phyloP scores from a whole-genome alignment of 2,797 vertebrate genomes.

The Serranus cabrilla region DNA sequence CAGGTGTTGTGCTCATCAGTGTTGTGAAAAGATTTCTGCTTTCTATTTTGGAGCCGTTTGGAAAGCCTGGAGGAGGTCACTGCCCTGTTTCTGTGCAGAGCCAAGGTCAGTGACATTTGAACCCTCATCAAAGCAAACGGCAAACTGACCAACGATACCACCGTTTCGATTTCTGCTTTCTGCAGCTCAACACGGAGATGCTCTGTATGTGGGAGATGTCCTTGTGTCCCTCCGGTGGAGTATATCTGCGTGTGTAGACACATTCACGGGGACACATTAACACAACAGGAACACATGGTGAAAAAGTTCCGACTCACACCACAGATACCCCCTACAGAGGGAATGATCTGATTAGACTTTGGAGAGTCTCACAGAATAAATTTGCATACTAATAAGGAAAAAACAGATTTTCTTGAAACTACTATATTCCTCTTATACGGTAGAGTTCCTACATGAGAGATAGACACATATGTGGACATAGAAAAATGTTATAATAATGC shows the following conservation, averaged over 20 bases:
- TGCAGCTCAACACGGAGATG: neutral
- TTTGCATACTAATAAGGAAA: conserved; percentile 72
- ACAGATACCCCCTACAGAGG: conserved; percentile 68
- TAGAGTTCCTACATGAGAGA: conserved; percentile 20
- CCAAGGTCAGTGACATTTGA: conserved; percentile 41
- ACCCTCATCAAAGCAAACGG: conserved; percentile 6
- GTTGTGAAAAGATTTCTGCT: conserved; percentile 31
- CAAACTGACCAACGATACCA: neutral
- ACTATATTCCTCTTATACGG: conserved; percentile 33
- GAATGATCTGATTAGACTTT: conserved; percentile 80
- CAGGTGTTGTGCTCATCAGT: conserved; percentile 57
- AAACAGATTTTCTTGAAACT: conserved; percentile 68
- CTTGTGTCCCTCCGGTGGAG: conserved; percentile 11
- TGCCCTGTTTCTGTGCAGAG: conserved; percentile 14
- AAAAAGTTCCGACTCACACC: conserved; percentile 59
- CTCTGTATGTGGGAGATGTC: neutral
- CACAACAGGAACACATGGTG: conserved; percentile 57
- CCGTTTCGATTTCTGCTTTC: neutral
- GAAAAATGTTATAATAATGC: conserved; percentile 31
- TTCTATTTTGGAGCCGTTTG: conserved; percentile 52
- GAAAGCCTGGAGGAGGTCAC: conserved; percentile 29
- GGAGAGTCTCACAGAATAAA: conserved; percentile 76
- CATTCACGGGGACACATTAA: conserved; percentile 41
- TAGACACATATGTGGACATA: neutral
- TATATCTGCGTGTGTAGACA: neutral